Percentiles rank a stretch among this genome's conserved stretches.
Evolutionary conservation across 1,140 invertebrate species (phyloP).

Genomic region (Camponotus floridanus): DNA sequence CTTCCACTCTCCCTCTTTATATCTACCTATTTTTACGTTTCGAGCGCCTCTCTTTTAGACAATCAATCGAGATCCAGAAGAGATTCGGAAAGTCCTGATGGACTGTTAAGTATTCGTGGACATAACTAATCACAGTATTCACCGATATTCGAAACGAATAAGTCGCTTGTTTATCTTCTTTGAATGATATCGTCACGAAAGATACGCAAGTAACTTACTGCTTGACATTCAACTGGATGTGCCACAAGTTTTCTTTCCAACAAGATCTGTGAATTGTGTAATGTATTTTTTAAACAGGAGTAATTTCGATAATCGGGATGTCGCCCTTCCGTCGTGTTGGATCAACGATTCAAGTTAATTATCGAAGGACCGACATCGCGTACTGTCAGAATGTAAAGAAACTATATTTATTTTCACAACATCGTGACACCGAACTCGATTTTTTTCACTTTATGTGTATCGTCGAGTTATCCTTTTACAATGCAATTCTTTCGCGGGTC

Average conservation of each 20-base stretch:
- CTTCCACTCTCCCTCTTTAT: constrained; percentile 19
- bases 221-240: not conserved
- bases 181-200: constrained; percentile 11
- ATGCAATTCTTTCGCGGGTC: not conserved
- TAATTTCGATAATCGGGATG: constrained; percentile 24
- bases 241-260: not conserved
- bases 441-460: not conserved
- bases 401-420: constrained; percentile 43
- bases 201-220: constrained; percentile 2
- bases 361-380: constrained; percentile 24
- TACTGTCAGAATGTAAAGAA: not conserved
- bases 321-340: not conserved
- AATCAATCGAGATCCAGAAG: constrained; percentile 12
- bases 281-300: not conserved
- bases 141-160: not conserved
- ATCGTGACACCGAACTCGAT: not conserved
- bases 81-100: no score
- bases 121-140: not conserved
- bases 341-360: not conserved
- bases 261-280: constrained; percentile 6
- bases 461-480: constrained; percentile 19
- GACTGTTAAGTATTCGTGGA: constrained; percentile 14
- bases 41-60: not conserved
- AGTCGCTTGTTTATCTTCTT: constrained; percentile 1
- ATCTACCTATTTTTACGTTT: not conserved